Evolutionary conservation across 2,797 vertebrate genomes (phyloP).

Genomic region (Coregonus sp.): DNA sequence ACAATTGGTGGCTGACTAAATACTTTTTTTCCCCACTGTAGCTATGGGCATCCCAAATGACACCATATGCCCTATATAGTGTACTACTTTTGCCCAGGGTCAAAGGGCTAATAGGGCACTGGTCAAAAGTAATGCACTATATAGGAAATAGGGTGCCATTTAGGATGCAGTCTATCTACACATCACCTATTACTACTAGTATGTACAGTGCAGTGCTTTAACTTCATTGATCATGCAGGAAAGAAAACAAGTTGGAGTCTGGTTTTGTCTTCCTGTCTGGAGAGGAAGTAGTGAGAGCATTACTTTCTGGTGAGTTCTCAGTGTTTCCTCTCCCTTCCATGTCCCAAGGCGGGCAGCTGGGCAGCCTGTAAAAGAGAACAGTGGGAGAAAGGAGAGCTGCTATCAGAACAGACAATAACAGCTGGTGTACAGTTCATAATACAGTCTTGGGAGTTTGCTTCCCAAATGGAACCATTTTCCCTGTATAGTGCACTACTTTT

Average conservation of each 20-base stretch:
- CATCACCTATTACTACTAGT: background rate
- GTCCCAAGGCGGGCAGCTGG: background rate
- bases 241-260: background rate
- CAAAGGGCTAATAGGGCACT: background rate
- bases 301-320: background rate
- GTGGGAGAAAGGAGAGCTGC: background rate
- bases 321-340: background rate
- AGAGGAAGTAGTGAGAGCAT: background rate
- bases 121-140: background rate
- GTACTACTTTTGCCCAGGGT: too few species aligned
- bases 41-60: background rate
- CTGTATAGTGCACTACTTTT: too few species aligned
- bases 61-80: background rate
- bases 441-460: background rate
- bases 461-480: too few species aligned
- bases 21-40: too few species aligned
- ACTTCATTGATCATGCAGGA: background rate
- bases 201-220: background rate
- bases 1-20: too few species aligned
- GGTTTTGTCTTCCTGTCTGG: conserved; percentile 3
- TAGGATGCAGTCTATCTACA: background rate
- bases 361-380: background rate
- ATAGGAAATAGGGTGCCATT: background rate
- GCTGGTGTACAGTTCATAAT: background rate
- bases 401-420: background rate